These are phyloP conservation scores for Sylvilagus bachmani DNA, from an alignment of 2,113 vertebrate genomes.

Conservation along the genomic window DNA sequence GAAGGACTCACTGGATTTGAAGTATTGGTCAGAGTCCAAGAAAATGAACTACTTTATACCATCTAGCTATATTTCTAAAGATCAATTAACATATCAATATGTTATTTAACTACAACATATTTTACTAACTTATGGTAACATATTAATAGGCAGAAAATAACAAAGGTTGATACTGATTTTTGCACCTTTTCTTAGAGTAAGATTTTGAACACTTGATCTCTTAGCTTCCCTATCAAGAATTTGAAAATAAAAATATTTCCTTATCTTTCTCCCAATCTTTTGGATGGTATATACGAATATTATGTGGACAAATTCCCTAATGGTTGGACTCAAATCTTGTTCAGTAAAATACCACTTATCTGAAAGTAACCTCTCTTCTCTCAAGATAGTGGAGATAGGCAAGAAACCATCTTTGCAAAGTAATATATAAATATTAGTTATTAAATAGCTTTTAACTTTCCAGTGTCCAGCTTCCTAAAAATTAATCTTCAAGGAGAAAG, in stretches of 20 bases:
- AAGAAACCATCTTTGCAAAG: constrained; percentile 69
- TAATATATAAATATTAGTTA: constrained; percentile 78
- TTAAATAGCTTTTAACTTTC: constrained; percentile 70
- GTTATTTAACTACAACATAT: constrained; percentile 36
- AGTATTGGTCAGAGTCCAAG: constrained; percentile 19
- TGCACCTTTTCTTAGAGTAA: neutral
- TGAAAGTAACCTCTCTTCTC: constrained; percentile 64
- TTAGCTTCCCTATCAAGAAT: constrained; percentile 65
- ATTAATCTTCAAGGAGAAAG: constrained; percentile 73
- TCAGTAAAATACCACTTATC: constrained; percentile 73
- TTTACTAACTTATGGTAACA: neutral
- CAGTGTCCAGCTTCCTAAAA: constrained; percentile 45
- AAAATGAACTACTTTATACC: constrained; percentile 44
- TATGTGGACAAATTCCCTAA: constrained; percentile 69
- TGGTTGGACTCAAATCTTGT: constrained; percentile 62
- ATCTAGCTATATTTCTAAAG: constrained; percentile 64
- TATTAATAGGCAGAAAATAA: constrained; percentile 11
- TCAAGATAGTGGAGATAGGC: constrained; percentile 59
- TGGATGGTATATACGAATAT: neutral
- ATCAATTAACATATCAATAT: constrained; percentile 50
- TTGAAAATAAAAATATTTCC: constrained; percentile 67
- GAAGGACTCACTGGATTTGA: neutral
- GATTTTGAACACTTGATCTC: constrained; percentile 14
- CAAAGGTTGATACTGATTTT: constrained; percentile 1
- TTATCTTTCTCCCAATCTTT: constrained; percentile 48